Evolutionary conservation across 2,113 vertebrate species (phyloP).

Genomic region (Passer montanus): DNA sequence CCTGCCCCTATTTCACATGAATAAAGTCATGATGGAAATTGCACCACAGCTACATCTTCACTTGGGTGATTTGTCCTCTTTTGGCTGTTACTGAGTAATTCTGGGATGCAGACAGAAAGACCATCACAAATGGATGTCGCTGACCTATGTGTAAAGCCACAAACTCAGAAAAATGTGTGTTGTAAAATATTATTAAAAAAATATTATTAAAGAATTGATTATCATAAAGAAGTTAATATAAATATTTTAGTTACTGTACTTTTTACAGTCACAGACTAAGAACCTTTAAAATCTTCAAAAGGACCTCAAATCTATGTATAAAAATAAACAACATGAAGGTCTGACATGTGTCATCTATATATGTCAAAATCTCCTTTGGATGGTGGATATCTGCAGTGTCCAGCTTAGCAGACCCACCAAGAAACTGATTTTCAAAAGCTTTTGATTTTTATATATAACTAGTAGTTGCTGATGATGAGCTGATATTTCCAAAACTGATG

Average conservation of each 20-base stretch:
- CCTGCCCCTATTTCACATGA: not conserved
- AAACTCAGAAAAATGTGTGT: not conserved
- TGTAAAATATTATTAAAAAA: not conserved
- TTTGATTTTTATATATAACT: not conserved
- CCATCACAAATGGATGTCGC: not conserved
- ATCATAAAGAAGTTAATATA: not conserved
- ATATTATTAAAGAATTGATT: not conserved
- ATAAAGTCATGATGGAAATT: conserved; percentile 36
- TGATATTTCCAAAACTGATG: not conserved
- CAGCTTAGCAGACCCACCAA: not conserved
- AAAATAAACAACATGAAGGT: not conserved
- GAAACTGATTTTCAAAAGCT: not conserved
- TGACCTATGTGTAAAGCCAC: not conserved
- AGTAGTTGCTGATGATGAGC: not conserved
- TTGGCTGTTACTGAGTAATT: not conserved
- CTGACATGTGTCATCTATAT: not conserved
- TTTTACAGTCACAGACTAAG: not conserved
- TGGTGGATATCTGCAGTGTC: not conserved
- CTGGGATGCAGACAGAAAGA: not conserved
- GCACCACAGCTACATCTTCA: not conserved
- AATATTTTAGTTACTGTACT: not conserved
- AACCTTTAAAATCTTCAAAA: not conserved
- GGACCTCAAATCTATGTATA: not conserved
- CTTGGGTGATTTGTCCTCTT: conserved; percentile 23
- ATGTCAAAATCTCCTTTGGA: not conserved